Conservation (phyloP, 1,140 invertebrate genomes). For the Formica selysi region DNA sequence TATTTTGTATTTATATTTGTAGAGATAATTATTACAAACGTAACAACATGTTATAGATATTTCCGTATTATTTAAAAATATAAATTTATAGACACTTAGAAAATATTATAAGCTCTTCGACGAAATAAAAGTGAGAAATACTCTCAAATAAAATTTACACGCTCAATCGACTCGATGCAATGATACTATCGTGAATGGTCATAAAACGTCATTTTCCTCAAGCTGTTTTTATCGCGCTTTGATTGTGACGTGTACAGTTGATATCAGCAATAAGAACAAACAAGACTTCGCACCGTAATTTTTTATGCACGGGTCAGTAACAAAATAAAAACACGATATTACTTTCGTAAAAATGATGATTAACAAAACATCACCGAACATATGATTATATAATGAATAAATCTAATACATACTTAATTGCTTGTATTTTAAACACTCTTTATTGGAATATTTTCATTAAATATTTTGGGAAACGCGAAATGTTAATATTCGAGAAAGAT, state of each 20-base stretch:
- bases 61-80: background rate
- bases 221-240: background rate
- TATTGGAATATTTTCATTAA: background rate
- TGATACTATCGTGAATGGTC: background rate
- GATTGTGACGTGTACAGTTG: background rate
- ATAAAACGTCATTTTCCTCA: conserved; percentile 7
- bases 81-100: background rate
- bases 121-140: background rate
- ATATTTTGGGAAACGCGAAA: background rate
- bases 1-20: too few relatives aligned
- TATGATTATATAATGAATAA: background rate
- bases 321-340: background rate
- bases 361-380: background rate
- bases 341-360: background rate
- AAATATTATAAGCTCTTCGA: background rate
- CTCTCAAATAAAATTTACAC: background rate
- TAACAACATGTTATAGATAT: too few relatives aligned
- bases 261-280: conserved; percentile 1
- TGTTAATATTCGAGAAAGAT: background rate
- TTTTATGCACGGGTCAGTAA: conserved; percentile 1
- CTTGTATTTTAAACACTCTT: background rate
- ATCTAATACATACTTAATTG: background rate
- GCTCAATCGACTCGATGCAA: background rate
- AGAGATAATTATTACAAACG: too few relatives aligned
- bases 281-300: background rate